phyloP scores from a whole-genome alignment of 2,888 invertebrate genomes.

The Allygus modestus region DNA sequence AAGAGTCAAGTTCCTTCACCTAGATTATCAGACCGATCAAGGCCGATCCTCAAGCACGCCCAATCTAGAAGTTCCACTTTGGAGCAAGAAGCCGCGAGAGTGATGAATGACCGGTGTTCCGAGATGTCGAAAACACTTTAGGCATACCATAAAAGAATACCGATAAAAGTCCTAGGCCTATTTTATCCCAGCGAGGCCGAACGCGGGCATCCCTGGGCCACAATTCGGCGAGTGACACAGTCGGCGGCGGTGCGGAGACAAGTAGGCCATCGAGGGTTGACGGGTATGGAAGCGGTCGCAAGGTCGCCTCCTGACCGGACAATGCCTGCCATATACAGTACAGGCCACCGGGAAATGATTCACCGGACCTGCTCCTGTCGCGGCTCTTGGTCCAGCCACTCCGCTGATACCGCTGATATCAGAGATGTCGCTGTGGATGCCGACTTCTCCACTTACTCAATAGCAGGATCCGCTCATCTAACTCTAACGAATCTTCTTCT shows the following conservation, averaged over 20 bases:
- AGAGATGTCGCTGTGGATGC: neutral
- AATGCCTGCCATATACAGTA: conserved; percentile 46
- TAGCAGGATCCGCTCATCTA: too few species aligned
- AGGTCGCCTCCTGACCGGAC: conserved; percentile 36
- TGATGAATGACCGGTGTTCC: too few species aligned
- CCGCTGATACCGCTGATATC: neutral
- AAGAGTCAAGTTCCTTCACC: too few species aligned
- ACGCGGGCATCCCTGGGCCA: neutral
- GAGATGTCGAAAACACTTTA: too few species aligned
- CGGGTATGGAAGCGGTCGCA: conserved; percentile 49
- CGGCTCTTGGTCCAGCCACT: too few species aligned
- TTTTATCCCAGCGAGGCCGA: neutral
- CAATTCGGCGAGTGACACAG: neutral
- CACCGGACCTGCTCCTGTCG: too few species aligned
- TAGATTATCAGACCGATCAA: too few species aligned
- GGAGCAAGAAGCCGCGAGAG: neutral
- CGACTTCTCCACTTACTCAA: too few species aligned
- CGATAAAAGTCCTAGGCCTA: conserved; percentile 26
- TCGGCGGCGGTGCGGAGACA: neutral
- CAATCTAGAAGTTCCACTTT: neutral
- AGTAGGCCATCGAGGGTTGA: conserved; percentile 38
- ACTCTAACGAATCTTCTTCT: too few species aligned
- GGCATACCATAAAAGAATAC: neutral
- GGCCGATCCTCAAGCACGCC: neutral
- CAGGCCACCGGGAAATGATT: conserved; percentile 52